These are phyloP conservation scores for Corythaixoides concolor DNA, from an alignment of 2,113 vertebrate species.

Conservation along the genomic window DNA sequence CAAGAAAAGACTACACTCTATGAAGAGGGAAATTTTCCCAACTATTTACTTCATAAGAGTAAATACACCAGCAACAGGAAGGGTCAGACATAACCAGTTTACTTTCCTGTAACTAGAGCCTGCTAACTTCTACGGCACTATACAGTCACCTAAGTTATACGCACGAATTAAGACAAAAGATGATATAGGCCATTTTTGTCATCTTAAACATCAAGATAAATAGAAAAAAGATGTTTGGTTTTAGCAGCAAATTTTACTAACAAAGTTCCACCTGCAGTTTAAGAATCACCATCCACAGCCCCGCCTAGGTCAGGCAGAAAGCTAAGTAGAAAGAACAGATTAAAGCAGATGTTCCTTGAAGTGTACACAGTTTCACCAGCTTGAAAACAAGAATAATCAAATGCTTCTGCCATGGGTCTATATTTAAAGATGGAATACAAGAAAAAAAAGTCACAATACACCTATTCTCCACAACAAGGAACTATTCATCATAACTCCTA, in stretches of 20 bases:
- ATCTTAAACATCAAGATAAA: background rate
- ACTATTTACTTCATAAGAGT: background rate
- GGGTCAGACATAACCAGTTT: background rate
- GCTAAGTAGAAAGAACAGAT: background rate
- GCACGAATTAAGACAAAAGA: background rate
- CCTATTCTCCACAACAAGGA: background rate
- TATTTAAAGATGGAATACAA: background rate
- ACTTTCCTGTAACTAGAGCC: background rate
- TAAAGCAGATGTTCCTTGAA: background rate
- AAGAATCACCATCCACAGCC: background rate
- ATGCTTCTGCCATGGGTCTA: background rate
- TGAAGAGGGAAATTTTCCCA: background rate
- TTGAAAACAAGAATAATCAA: background rate
- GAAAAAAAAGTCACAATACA: background rate
- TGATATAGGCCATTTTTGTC: background rate
- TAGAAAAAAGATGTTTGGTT: background rate
- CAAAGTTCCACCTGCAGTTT: background rate
- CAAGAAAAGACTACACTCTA: background rate
- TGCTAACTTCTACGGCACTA: background rate
- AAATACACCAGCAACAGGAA: background rate
- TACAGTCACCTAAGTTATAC: rapidly evolving
- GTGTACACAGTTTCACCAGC: background rate
- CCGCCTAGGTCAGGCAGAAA: background rate
- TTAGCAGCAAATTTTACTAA: background rate
- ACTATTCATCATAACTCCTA: background rate